phyloP scores from a whole-genome alignment of 2,797 vertebrate species.

The Sitta carolinensis region DNA sequence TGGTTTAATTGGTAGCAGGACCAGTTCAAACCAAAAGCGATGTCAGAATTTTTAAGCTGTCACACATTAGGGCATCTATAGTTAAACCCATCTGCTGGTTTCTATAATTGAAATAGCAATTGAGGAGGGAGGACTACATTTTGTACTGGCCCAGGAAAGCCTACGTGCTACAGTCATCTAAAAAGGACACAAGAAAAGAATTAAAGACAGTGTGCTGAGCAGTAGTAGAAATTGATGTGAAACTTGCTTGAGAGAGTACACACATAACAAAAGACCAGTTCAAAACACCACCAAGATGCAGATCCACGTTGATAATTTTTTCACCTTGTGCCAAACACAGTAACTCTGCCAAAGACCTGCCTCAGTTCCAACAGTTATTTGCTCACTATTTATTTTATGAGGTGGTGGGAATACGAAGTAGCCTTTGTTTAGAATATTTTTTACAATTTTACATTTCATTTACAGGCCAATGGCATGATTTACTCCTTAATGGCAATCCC shows the following conservation, averaged over 20 bases:
- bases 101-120: neutral
- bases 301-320: neutral
- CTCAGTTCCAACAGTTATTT: neutral
- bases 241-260: neutral
- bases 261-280: neutral
- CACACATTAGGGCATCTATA: neutral
- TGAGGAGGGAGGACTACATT: neutral
- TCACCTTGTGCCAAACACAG: neutral
- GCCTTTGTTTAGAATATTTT: neutral
- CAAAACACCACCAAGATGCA: neutral
- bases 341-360: neutral
- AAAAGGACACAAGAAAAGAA: neutral
- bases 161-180: neutral
- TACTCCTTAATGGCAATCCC: neutral
- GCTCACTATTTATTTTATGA: neutral
- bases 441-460: neutral
- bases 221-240: neutral
- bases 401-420: neutral
- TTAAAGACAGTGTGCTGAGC: neutral
- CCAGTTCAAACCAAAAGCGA: neutral
- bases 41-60: neutral
- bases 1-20: neutral
- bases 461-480: neutral
- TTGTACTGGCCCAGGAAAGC: neutral
- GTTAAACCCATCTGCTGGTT: neutral